These are phyloP conservation scores for Volucella inflata DNA, from an alignment of 2,888 invertebrate species.

Conservation along the genomic window DNA sequence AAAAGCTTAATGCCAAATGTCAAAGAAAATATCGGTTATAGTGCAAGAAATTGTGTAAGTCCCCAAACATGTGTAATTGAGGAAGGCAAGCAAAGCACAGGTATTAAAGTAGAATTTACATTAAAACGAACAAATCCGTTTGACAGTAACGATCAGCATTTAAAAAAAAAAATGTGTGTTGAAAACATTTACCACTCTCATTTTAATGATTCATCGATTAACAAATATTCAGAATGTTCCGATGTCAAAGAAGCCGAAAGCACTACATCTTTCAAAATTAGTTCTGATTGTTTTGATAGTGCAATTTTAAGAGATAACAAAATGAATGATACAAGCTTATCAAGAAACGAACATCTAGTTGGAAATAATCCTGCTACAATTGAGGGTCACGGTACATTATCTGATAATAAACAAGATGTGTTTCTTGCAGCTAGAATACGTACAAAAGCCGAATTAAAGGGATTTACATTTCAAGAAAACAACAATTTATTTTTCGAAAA, in stretches of 20 bases:
- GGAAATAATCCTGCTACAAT: slow-evolving; percentile 20
- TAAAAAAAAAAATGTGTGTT: slow-evolving; percentile 36
- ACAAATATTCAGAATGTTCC: background rate
- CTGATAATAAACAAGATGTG: slow-evolving; percentile 82
- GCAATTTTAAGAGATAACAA: background rate
- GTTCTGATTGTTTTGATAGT: background rate
- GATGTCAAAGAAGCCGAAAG: background rate
- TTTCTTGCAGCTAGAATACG: slow-evolving; percentile 90
- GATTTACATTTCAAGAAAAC: slow-evolving; percentile 80
- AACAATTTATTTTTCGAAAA: slow-evolving; percentile 63
- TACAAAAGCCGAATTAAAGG: slow-evolving; percentile 94
- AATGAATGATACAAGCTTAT: background rate
- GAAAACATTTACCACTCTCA: slow-evolving; percentile 7
- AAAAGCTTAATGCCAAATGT: slow-evolving; percentile 16
- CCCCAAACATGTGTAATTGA: slow-evolving; percentile 10
- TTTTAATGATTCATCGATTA: background rate
- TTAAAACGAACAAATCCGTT: slow-evolving; percentile 50
- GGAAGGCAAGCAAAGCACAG: slow-evolving; percentile 1
- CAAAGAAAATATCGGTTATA: slow-evolving; percentile 3
- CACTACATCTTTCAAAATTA: background rate
- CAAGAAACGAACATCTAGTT: background rate
- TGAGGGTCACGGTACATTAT: background rate
- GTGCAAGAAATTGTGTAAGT: slow-evolving; percentile 12
- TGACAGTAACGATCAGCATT: slow-evolving; percentile 1
- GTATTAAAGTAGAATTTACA: slow-evolving; percentile 43